These are phyloP conservation scores for Pinna nobilis DNA, from an alignment of 1,140 invertebrate species.

Conservation along the genomic window DNA sequence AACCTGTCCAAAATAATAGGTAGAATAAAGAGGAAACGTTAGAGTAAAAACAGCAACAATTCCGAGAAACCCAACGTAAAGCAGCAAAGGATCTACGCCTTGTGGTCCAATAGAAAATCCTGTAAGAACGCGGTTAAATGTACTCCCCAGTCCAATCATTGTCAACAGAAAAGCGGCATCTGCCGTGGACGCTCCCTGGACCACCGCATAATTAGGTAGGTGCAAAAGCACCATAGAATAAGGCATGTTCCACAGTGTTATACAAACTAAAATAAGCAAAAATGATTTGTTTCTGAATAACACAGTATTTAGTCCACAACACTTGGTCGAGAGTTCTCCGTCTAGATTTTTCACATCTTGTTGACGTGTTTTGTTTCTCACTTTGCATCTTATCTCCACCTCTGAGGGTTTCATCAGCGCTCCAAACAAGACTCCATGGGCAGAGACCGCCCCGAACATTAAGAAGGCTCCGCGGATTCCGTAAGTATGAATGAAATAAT, in stretches of 20 bases:
- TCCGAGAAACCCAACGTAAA: constrained; percentile 42
- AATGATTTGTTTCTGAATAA: constrained; percentile 28
- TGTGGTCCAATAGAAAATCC: constrained; percentile 31
- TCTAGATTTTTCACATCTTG: not conserved
- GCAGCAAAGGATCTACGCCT: constrained; percentile 36
- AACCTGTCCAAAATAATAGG: constrained; percentile 21
- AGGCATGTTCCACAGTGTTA: constrained; percentile 30
- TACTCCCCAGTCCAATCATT: constrained; percentile 33
- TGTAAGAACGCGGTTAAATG: constrained; percentile 31
- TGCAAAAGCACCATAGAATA: constrained; percentile 35
- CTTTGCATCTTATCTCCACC: constrained; percentile 13
- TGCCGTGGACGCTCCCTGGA: constrained; percentile 21
- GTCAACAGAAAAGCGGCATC: constrained; percentile 42
- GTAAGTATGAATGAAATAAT: constrained; percentile 78
- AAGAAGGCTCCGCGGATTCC: constrained; percentile 86
- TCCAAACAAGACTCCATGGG: constrained; percentile 70
- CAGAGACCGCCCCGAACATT: constrained; percentile 91
- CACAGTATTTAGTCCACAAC: not conserved
- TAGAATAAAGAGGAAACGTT: constrained; percentile 37
- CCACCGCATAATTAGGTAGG: constrained; percentile 34
- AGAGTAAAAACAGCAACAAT: constrained; percentile 31
- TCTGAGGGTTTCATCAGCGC: constrained; percentile 39
- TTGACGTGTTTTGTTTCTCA: not conserved
- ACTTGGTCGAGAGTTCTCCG: not conserved
- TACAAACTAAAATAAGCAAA: constrained; percentile 8